These are phyloP conservation scores for Eulithis testata DNA, from an alignment of 2,888 invertebrate genomes.

Conservation along the genomic window DNA sequence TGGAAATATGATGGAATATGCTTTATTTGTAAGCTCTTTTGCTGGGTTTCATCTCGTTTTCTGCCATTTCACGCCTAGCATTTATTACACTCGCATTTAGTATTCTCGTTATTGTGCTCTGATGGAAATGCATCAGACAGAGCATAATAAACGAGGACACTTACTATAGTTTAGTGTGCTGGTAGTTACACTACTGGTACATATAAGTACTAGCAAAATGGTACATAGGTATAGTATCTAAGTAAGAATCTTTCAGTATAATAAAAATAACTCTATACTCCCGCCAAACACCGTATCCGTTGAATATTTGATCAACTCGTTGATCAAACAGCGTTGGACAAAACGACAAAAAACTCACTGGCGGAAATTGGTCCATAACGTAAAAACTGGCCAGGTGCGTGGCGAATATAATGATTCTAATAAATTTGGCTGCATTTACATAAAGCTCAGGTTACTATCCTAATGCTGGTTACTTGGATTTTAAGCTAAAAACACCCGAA, in stretches of 20 bases:
- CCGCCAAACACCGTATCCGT: not conserved
- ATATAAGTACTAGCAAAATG: no score
- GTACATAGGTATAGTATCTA: no score
- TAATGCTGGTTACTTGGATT: no score
- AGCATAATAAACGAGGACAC: no score
- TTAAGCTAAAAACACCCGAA: no score
- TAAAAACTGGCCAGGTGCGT: slow-evolving; percentile 26
- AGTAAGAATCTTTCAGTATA: no score
- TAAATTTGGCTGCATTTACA: slow-evolving; percentile 24
- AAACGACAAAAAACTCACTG: slow-evolving; percentile 17
- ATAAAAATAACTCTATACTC: not conserved
- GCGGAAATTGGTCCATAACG: slow-evolving; percentile 23
- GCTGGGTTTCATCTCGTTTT: not conserved
- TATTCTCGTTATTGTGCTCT: no score
- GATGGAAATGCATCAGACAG: no score
- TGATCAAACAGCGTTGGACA: slow-evolving; percentile 6
- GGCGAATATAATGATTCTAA: slow-evolving; percentile 28
- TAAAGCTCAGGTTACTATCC: not conserved
- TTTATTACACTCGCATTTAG: not conserved
- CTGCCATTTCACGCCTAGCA: not conserved
- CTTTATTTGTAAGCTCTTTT: not conserved
- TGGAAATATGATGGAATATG: no score
- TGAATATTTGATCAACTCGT: slow-evolving; percentile 6
- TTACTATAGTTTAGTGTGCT: no score
- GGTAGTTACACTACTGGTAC: no score